These are phyloP conservation scores for Pygmarrhopalites habei DNA, from an alignment of 1,140 invertebrate species.

Conservation along the genomic window DNA sequence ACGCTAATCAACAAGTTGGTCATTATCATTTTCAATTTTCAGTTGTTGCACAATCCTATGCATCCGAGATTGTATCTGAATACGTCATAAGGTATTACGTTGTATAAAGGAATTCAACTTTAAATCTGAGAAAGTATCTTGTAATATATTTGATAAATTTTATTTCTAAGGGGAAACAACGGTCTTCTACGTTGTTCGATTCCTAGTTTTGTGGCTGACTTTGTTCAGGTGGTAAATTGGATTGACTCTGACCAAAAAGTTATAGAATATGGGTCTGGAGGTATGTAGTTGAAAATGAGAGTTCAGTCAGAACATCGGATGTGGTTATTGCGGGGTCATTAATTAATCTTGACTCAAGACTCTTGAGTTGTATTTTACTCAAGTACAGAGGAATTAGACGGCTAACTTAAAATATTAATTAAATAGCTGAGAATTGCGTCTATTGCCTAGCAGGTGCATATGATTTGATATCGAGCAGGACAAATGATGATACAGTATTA, in stretches of 20 bases:
- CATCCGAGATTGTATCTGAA: conserved; percentile 26
- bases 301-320: neutral
- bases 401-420: too few relatives aligned
- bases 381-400: too few relatives aligned
- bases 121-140: too few relatives aligned
- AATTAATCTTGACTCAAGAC: too few relatives aligned
- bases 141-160: too few relatives aligned
- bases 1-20: too few relatives aligned
- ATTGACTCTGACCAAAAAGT: conserved; percentile 53
- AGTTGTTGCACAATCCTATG: conserved; percentile 47
- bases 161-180: conserved; percentile 21
- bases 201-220: conserved; percentile 84
- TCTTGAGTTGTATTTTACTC: conserved; percentile 38
- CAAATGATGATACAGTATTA: too few relatives aligned
- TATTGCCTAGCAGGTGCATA: too few relatives aligned
- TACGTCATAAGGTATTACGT: conserved; percentile 17
- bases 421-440: too few relatives aligned
- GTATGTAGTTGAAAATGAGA: neutral
- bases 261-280: conserved; percentile 40
- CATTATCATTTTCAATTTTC: neutral
- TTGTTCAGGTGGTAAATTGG: conserved; percentile 82
- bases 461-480: too few relatives aligned
- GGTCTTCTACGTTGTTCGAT: conserved; percentile 24
- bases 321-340: neutral
- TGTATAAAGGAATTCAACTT: too few relatives aligned